Evolutionary conservation across 2,888 invertebrate genomes (phyloP), one percentile per base, ranked within the genome.

Genomic region (Acheta domesticus): DNA sequence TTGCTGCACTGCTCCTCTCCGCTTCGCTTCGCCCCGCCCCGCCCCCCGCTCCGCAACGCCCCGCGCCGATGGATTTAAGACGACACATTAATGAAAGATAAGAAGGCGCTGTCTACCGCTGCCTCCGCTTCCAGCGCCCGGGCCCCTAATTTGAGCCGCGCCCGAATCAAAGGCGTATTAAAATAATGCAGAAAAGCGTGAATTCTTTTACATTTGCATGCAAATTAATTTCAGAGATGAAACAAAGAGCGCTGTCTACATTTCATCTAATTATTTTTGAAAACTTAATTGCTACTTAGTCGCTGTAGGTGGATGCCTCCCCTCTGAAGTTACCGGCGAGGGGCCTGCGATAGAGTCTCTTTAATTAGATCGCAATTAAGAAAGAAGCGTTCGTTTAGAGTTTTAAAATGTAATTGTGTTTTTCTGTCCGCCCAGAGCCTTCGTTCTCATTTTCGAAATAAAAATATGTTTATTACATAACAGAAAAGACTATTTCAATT

Each of bases 171-270:
- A 62, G 62, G 62, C 62, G 62, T 62, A 62, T 62, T 62, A 62
- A 62, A 62, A 62, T 62, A 62, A 62, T 62, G 62, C 62, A 62
- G 62, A 62, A 62, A 62, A 62, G 62, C 62, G 62, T 62, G 62
- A 62, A 62, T 62, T 62, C 5, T 62, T 62, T 62, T 62, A 62
- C 62, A 62, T 62, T 62, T 62, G 62, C 62, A 62, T 62, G 62
- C 62, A 62, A n/a, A n/a, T n/a, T n/a, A n/a, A n/a, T n/a, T n/a
- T n/a, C n/a, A n/a, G n/a, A n/a, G n/a, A n/a, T n/a, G 5, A 62
- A 62, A 62, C 62, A 62, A 62, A 62, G 62, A 62, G 62, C 62
- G 62, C 62, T 62, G 19, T 62, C 62, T 62, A 62, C 62, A 62
- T 62, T 62, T 62, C 62, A 62, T 62, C 62, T 62, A 62, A 62